Evolutionary conservation across 1,140 invertebrate genomes (phyloP).

Genomic region (Magallana ariakensis): DNA sequence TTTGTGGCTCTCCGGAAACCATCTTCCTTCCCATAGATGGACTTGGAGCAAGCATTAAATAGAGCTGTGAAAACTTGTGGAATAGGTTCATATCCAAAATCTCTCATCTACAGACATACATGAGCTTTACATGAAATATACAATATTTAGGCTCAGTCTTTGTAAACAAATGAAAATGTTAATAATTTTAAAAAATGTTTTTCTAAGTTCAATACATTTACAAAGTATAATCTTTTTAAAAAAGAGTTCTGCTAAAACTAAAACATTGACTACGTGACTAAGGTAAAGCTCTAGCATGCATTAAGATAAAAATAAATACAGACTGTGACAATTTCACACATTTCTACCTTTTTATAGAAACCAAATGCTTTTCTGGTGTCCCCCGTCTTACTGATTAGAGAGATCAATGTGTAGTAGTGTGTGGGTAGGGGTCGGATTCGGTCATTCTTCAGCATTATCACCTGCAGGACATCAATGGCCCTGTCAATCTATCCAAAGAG

Average conservation of each 20-base stretch:
- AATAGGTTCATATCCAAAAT: constrained; percentile 17
- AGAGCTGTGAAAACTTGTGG: constrained; percentile 20
- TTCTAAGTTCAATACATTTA: too few species aligned
- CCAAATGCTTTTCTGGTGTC: background rate
- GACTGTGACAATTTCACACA: too few species aligned
- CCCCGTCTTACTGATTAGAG: background rate
- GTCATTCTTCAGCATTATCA: constrained; percentile 24
- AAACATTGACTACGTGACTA: too few species aligned
- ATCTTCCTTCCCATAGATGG: constrained; percentile 15
- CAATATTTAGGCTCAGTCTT: too few species aligned
- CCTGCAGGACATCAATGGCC: constrained; percentile 14
- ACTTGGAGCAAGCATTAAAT: constrained; percentile 10
- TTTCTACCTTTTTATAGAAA: constrained; percentile 1
- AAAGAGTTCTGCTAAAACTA: too few species aligned
- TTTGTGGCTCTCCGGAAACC: background rate
- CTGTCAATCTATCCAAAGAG: background rate
- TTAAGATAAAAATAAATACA: background rate
- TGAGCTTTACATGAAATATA: too few species aligned
- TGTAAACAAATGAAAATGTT: too few species aligned
- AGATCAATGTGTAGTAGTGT: constrained; percentile 3
- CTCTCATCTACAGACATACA: background rate
- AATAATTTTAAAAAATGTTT: too few species aligned
- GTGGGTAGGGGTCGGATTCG: background rate
- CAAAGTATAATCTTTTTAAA: too few species aligned
- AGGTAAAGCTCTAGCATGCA: too few species aligned